Evolutionary conservation across 2,797 vertebrate species (phyloP), one percentile per base, ranked within the genome.

Genomic region (Gallinago solitaria): DNA sequence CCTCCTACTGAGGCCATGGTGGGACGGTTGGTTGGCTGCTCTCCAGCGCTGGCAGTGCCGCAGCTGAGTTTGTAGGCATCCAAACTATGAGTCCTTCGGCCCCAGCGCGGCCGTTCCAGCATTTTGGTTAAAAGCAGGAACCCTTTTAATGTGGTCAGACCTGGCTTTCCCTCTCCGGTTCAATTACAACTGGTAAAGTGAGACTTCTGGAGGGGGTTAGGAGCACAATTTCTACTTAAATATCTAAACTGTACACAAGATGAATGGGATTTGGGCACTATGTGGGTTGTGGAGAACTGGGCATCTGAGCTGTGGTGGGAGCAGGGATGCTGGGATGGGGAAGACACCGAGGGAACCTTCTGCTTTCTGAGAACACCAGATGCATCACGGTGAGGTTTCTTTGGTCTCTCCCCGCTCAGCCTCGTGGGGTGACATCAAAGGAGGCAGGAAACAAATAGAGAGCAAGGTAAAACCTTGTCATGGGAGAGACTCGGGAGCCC

Each of bases 101-200:
- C 41, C 69, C 50, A n/a, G 47, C 3, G 0, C 0, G 0, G 64
- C 64, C 39, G 48, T 63, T 81, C 61, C 61, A 71, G 51, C 59
- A n/a, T 50, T 60, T 79, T 13, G 17, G 32, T 86, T 79, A 41
- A 81, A 88, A 65, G 45, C 63, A 76, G 27, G 50, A 91, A 50
- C 41, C 6, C 21, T 67, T 93, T 83, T 77, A n/a, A 70, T 82
- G 71, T 95, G 84, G 91, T 77, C 64, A 93, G 47, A 70, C 17
- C 61, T 89, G 84, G 41, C 57, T 57, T 77, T 95, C 60, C 48
- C 64, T 77, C 56, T n/a, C 56, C 60, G 48, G 50, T 64, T 67
- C 63, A 76, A 43, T 50, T 77, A 12, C 59, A 67, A 3, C 59
- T 13, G 9, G 63, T 20, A 33, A 70, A 61, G 77, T 27, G 20